Evolutionary conservation across 2,113 vertebrate species (phyloP).

Genomic region (Pseudopipra pipra): DNA sequence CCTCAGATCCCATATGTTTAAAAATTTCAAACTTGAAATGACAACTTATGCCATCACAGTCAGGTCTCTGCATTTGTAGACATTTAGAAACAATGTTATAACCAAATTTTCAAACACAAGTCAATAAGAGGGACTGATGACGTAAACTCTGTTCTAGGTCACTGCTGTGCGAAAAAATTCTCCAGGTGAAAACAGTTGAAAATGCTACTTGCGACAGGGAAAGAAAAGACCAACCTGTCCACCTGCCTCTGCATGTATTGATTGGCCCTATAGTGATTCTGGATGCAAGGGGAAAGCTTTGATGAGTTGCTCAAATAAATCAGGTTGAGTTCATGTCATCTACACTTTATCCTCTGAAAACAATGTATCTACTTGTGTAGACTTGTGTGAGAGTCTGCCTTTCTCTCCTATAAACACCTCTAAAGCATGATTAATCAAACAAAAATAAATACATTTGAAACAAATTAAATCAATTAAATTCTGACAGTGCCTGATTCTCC

Average conservation of each 20-base stretch:
- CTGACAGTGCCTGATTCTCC: not conserved
- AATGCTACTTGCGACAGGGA: not conserved
- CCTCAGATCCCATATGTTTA: not conserved
- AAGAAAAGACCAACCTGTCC: not conserved
- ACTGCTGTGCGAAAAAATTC: not conserved
- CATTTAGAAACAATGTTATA: not conserved
- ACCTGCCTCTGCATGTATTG: not conserved
- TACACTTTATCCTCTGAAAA: not conserved
- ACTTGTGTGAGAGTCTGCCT: not conserved
- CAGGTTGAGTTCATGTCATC: not conserved
- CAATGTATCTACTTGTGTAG: fast-evolving
- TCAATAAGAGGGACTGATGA: not conserved
- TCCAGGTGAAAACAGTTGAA: not conserved
- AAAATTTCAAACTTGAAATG: not conserved
- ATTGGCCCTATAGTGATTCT: not conserved
- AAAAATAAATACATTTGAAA: not conserved
- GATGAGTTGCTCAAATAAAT: not conserved
- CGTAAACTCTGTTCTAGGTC: not conserved
- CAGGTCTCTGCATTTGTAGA: not conserved
- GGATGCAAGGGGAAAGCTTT: not conserved
- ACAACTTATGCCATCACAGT: not conserved
- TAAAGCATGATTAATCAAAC: not conserved
- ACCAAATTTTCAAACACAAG: not conserved
- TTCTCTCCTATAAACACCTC: not conserved
- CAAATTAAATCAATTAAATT: not conserved